phyloP scores from a whole-genome alignment of 2,113 vertebrate species.

The Sceloporus undulatus region DNA sequence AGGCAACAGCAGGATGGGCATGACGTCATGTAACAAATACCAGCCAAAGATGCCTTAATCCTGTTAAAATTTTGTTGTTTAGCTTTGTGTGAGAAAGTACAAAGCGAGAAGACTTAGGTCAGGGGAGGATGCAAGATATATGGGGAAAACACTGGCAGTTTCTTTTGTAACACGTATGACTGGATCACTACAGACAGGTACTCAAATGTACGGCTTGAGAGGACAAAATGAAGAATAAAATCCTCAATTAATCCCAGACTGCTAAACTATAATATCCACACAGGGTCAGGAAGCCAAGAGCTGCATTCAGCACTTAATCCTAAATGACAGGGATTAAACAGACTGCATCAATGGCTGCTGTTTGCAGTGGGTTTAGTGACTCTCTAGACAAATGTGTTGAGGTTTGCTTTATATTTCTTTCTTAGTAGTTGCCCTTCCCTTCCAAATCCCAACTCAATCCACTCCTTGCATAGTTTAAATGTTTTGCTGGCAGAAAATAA shows the following conservation, averaged over 20 bases:
- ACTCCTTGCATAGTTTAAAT: neutral
- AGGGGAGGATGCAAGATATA: neutral
- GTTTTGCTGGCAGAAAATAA: neutral
- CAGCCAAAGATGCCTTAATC: too few relatives aligned
- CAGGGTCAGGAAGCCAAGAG: neutral
- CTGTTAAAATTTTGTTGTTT: too few relatives aligned
- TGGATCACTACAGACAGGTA: neutral
- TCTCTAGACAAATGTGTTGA: neutral
- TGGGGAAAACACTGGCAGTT: neutral
- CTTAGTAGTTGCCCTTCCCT: neutral
- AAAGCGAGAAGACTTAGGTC: too few relatives aligned
- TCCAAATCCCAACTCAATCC: neutral
- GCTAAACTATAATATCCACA: neutral
- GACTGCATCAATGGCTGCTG: neutral
- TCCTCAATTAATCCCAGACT: neutral
- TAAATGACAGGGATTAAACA: neutral
- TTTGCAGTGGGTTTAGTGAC: neutral
- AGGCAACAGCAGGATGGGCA: too few relatives aligned
- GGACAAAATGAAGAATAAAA: neutral
- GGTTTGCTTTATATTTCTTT: neutral
- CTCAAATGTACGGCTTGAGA: neutral
- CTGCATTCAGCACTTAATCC: neutral
- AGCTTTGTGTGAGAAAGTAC: too few relatives aligned
- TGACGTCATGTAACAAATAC: too few relatives aligned
- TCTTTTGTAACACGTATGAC: neutral